phyloP scores from a whole-genome alignment of 2,797 vertebrate species.

The Poeciliopsis infans region DNA sequence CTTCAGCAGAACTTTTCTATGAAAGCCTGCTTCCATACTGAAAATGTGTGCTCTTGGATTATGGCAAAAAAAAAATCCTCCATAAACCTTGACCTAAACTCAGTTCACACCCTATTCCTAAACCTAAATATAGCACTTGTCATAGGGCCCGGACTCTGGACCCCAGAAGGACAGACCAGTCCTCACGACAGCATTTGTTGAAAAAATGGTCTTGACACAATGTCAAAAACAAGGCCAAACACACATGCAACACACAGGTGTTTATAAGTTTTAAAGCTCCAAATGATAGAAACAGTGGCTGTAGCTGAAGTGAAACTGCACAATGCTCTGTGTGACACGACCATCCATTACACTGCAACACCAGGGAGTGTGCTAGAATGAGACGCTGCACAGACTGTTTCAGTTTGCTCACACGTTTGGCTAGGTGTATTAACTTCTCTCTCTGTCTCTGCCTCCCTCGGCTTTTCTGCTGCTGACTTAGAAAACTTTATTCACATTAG shows the following conservation, averaged over 20 bases:
- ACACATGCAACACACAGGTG: neutral
- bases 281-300: neutral
- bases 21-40: too few species aligned
- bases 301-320: neutral
- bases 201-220: too few species aligned
- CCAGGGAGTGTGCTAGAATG: slow-evolving; percentile 22
- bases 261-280: neutral
- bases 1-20: too few species aligned
- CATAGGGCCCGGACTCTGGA: too few species aligned
- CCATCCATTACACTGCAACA: slow-evolving; percentile 49
- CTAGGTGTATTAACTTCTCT: neutral
- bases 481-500: neutral
- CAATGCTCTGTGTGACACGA: slow-evolving; percentile 35
- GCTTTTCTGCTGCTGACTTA: neutral
- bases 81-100: neutral
- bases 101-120: neutral
- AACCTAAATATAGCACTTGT: neutral
- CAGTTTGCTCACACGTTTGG: neutral
- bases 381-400: slow-evolving; percentile 38
- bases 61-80: too few species aligned
- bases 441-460: neutral
- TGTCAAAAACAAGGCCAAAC: neutral
- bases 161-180: too few species aligned
- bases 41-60: too few species aligned
- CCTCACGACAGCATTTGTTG: too few species aligned